phyloP scores from a whole-genome alignment of 2,888 invertebrate species.

The Junonia oenone region DNA sequence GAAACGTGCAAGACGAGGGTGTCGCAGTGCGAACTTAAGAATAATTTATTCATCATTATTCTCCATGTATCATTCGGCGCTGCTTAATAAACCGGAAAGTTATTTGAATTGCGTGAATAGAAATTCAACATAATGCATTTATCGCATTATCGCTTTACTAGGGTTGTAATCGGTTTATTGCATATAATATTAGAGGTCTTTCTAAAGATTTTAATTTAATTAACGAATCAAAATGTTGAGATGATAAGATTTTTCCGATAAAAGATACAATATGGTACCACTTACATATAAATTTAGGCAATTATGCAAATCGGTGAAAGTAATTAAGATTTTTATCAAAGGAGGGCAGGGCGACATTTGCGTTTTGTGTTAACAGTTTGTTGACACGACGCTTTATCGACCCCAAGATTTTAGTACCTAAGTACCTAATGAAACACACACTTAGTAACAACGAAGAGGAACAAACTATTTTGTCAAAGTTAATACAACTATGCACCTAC shows the following conservation, averaged over 20 bases:
- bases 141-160: slow-evolving; percentile 51
- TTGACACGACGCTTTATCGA: slow-evolving; percentile 46
- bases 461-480: not conserved
- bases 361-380: slow-evolving; percentile 31
- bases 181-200: slow-evolving; percentile 31
- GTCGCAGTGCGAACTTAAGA: slow-evolving; percentile 40
- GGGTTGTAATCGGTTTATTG: slow-evolving; percentile 42
- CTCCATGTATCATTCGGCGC: slow-evolving; percentile 48
- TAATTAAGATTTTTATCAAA: slow-evolving; percentile 52
- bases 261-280: not conserved
- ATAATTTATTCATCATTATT: slow-evolving; percentile 56
- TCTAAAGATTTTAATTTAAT: slow-evolving; percentile 17
- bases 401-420: slow-evolving; percentile 37
- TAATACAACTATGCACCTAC: not conserved
- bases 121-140: slow-evolving; percentile 55
- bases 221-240: slow-evolving; percentile 3
- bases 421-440: slow-evolving; percentile 45
- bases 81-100: slow-evolving; percentile 63
- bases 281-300: slow-evolving; percentile 29
- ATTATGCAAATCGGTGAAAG: slow-evolving; percentile 26
- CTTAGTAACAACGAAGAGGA: slow-evolving; percentile 31
- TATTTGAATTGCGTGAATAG: slow-evolving; percentile 64
- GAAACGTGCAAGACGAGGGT: slow-evolving; percentile 41
- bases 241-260: not conserved
- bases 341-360: slow-evolving; percentile 49